Conservation (phyloP, 2,113 vertebrate species). For the Tetrao urogallus region DNA sequence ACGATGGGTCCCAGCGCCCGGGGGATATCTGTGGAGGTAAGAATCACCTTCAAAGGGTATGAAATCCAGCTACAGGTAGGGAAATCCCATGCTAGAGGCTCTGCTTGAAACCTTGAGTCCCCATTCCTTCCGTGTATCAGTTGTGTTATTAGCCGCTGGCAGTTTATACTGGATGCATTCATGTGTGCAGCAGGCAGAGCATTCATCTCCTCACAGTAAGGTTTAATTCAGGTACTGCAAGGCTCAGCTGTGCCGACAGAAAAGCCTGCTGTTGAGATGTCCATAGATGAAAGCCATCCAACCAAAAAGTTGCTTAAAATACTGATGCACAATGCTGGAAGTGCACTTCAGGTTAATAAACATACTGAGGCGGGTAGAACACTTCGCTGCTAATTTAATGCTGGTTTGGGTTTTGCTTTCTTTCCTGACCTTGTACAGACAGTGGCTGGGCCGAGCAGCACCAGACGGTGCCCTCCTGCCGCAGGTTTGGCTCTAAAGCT, state of each 20-base stretch:
- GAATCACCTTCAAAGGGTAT: neutral
- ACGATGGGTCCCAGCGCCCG: constrained; percentile 95
- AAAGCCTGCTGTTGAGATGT: neutral
- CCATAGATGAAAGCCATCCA: neutral
- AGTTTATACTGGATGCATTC: rapidly evolving
- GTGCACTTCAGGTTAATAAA: neutral
- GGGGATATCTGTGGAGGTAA: constrained; percentile 96
- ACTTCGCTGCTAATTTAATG: neutral
- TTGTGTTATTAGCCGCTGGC: neutral
- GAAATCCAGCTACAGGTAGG: rapidly evolving
- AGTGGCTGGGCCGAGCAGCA: neutral
- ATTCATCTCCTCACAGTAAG: neutral
- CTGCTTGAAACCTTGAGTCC: neutral
- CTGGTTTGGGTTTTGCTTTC: neutral
- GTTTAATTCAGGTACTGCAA: neutral
- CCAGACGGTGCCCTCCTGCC: neutral
- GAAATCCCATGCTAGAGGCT: neutral
- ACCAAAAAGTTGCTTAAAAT: neutral
- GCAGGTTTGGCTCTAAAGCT: neutral
- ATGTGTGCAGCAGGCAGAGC: neutral
- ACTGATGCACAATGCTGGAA: neutral
- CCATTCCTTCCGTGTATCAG: rapidly evolving
- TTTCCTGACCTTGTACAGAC: rapidly evolving
- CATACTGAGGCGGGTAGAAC: rapidly evolving
- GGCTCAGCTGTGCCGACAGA: neutral